Evolutionary conservation across 2,113 vertebrate species (phyloP), one percentile per base, ranked within the genome.

Genomic region (Cariama cristata): DNA sequence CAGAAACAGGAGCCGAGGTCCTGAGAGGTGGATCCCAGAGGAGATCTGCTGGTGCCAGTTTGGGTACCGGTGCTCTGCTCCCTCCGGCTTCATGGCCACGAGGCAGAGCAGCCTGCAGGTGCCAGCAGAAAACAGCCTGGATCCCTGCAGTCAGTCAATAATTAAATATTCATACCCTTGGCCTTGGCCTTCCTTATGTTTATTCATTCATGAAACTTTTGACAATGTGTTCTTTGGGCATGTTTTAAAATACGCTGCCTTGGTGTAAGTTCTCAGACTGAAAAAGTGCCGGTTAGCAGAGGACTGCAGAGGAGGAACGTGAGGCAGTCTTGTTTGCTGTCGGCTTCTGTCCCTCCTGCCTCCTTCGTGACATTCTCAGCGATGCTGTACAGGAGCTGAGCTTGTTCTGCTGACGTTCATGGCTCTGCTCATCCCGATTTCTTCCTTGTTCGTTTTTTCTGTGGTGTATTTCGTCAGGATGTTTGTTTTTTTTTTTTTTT

Each of bases 291-390:
- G 68, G 50, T 40, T 27, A 30, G 71, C 66, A 17, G 63, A 69
- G 55, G 35, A 35, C 77, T 93, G 91, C 56, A 14, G 32, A 56
- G 86, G 52, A 82, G 88, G 86, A 50, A 58, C 4, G 4, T 22
- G 72, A 94, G 40, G 59, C 80, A 18, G 56, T 32, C 74, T 13
- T 16, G 22, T 88, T 81, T 91, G 55, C 76, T 84, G 38, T 4
- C 12, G 8, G 74, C 64, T 21, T 3, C 88, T 88, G 90, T 76
- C 88, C 91, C 69, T 63, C 60, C 67, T 63, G 45, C 88, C 63
- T 87, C 91, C 77, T 84, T 17, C 0, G 0, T 69, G 88, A 66
- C 0, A 0, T 64, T 33, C 9, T 4, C 69, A 79, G 73, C 0
- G 2, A 42, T 26, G 91, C 88, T 0, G 0, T 1, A 16, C 77